A percentile compares a stretch with the other conserved stretches of the same genome.
Conservation (phyloP, 2,113 vertebrate genomes). For the Piprites chloris region DNA sequence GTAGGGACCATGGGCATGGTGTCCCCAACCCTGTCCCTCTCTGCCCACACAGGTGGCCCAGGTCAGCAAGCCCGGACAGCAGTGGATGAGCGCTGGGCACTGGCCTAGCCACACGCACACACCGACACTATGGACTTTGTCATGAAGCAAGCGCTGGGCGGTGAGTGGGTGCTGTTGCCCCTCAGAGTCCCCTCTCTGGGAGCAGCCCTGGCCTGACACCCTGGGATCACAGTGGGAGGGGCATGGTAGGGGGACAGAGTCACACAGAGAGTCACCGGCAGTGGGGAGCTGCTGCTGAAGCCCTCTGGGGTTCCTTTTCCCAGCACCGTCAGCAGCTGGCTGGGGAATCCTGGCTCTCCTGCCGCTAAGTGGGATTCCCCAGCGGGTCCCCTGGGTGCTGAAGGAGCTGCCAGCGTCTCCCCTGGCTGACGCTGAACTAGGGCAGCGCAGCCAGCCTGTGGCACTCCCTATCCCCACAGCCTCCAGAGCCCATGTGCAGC, state of each 20-base stretch:
- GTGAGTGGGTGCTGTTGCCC: constrained; percentile 11
- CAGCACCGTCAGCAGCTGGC: not conserved
- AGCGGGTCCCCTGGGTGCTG: constrained; percentile 14
- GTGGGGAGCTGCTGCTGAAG: not conserved
- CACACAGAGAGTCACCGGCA: fast-evolving
- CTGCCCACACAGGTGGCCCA: constrained; percentile 34
- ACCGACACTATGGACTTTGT: constrained; percentile 60
- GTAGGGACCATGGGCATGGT: not conserved
- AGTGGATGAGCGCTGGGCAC: constrained; percentile 44
- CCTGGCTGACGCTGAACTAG: not conserved
- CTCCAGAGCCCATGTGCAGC: not conserved
- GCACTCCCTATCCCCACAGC: not conserved
- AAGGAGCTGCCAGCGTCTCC: constrained; percentile 5
- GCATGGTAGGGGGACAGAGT: not conserved
- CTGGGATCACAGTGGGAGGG: not conserved
- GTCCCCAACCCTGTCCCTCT: not conserved
- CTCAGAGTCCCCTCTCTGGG: fast-evolving
- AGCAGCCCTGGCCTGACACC: not conserved
- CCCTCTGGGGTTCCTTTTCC: not conserved
- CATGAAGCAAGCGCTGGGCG: constrained; percentile 65
- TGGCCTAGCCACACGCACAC: constrained; percentile 7
- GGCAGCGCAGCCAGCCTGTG: not conserved
- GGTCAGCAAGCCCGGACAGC: not conserved
- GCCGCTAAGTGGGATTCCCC: constrained; percentile 11
- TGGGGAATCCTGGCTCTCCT: constrained; percentile 28